Evolutionary conservation across 2,113 vertebrate species (phyloP).

Genomic region (Cygnus atratus): DNA sequence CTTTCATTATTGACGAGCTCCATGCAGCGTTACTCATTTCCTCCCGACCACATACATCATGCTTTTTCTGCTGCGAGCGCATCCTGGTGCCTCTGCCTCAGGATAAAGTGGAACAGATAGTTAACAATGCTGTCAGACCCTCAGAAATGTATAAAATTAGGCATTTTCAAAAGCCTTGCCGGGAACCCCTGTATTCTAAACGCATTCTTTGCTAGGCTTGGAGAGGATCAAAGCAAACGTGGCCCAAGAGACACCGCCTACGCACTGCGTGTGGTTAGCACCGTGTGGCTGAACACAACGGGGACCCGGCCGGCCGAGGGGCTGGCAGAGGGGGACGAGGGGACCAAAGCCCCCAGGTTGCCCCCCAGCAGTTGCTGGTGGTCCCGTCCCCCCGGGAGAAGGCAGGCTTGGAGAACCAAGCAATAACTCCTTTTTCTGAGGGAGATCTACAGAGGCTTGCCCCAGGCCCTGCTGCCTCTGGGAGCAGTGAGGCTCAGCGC

Average conservation of each 20-base stretch:
- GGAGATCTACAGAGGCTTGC: no score
- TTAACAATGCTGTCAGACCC: not conserved
- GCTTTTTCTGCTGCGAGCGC: not conserved
- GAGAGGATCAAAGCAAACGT: not conserved
- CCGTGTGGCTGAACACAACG: not conserved
- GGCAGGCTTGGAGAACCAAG: not conserved
- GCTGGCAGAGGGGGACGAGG: not conserved
- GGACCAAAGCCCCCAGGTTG: not conserved
- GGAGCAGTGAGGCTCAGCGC: not conserved
- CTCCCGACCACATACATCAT: not conserved
- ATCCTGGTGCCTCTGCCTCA: not conserved
- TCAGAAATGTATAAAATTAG: not conserved
- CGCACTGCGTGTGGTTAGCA: not conserved
- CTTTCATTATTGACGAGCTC: not conserved
- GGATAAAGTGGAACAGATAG: not conserved
- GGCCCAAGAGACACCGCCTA: not conserved
- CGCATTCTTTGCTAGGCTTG: not conserved
- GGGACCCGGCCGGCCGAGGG: not conserved
- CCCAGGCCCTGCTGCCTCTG: not conserved
- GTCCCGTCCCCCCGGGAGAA: accelerated
- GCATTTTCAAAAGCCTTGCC: not conserved
- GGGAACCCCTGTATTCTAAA: not conserved
- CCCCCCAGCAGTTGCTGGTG: not conserved
- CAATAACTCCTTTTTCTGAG: not conserved
- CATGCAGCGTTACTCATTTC: not conserved